Base-by-base conservation (phyloP, 1,140 invertebrate genomes). In the Elysia chlorotica region DNA sequence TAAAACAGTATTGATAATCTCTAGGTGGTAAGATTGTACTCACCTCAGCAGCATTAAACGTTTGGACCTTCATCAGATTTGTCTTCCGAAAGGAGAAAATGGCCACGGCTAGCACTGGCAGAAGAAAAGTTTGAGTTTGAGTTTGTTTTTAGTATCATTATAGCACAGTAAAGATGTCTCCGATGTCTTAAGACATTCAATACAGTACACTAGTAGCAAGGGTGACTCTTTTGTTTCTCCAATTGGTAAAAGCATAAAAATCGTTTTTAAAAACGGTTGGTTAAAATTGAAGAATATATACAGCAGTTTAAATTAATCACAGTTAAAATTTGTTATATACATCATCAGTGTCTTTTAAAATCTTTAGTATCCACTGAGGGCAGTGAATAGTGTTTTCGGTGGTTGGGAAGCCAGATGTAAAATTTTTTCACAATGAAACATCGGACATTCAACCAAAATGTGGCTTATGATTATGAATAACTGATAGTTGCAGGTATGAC, bases 1-100 rank as follows among this genome's bases (percentile, higher is more conserved):
- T 23, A 31, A 6, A 19, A 53, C 21, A 48, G 25, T 14, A 33
- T 41, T 10, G n/a, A 62, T 14, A 17, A 23, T 53, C 14, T 33
- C 2, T 1, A 14, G 28, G n/a, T 6, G 5, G 4, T 59, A 57
- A 21, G 17, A 36, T 17, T 38, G 23, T 33, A 74, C 75, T 83
- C 86, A 92, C 92, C 86, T 97, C 95, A 6, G 96, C 92, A 82
- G 92, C 94, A 80, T 93, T 92, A 57, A 94, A 88, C 1, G 92
- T 95, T 77, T 92, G 91, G 2, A 96, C 94, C 90, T 95, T 93
- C 87, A 97, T 90, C n/a, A 97, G 89, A 88, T 96, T 97, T 74
- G 95, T 94, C 85, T 94, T 95, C 6, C 96, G 89, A 79, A 97
- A 96, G 80, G 93, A 94, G n/a, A 98, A 88, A 77, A 98, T 96